phyloP scores from a whole-genome alignment of 2,113 vertebrate species.

The Dicerorhinus sumatrensis region DNA sequence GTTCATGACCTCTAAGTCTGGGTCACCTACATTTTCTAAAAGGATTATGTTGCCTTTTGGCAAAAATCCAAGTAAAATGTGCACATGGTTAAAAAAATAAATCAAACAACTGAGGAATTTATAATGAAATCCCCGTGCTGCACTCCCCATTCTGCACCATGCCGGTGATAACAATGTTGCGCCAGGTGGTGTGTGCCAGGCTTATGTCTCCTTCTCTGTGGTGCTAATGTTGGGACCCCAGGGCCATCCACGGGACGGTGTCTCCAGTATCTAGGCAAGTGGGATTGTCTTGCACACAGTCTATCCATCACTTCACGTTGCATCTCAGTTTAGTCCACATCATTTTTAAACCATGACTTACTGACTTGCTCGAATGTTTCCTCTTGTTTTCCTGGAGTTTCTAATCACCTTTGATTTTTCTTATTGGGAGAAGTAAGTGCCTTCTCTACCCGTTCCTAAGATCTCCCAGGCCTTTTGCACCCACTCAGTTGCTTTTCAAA shows the following conservation, averaged over 20 bases:
- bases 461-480: background rate
- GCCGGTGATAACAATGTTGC: fast-evolving
- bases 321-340: background rate
- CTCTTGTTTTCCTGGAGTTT: background rate
- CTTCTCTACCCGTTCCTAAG: background rate
- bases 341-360: background rate
- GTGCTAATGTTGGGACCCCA: background rate
- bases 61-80: background rate
- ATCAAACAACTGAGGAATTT: background rate
- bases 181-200: background rate
- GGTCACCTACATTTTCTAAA: background rate
- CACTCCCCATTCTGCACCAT: fast-evolving
- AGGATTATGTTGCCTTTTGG: background rate
- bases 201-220: background rate
- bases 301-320: fast-evolving
- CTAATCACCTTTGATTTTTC: background rate
- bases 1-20: background rate
- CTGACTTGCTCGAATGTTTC: background rate
- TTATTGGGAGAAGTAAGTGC: too few species aligned
- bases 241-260: background rate
- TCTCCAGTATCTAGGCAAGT: background rate
- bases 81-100: background rate
- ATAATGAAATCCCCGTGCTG: fast-evolving
- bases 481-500: background rate
- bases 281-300: fast-evolving